phyloP scores from a whole-genome alignment of 2,797 vertebrate genomes.

The Falco rusticolus region DNA sequence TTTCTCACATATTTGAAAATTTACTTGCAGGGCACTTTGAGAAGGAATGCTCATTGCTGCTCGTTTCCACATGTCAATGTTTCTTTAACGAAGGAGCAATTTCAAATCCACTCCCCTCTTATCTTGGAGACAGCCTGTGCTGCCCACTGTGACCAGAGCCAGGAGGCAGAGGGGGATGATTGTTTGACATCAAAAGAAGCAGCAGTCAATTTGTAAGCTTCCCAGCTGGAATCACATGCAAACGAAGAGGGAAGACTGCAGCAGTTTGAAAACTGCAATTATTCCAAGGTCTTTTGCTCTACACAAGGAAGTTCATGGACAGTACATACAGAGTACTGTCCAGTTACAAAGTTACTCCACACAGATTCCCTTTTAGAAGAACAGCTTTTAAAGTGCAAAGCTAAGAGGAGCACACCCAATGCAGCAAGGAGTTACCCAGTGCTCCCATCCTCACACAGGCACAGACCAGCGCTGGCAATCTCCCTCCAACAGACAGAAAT shows the following conservation, averaged over 20 bases:
- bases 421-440: neutral
- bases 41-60: neutral
- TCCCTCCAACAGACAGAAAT: neutral
- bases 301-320: neutral
- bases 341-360: neutral
- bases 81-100: constrained; percentile 23
- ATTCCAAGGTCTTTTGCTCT: neutral
- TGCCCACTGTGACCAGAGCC: constrained; percentile 40
- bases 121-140: constrained; percentile 22
- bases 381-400: rapidly evolving
- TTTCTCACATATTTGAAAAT: neutral
- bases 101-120: constrained; percentile 38
- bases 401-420: rapidly evolving
- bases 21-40: neutral
- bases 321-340: rapidly evolving
- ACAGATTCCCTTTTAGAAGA: neutral
- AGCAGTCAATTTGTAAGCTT: constrained; percentile 62
- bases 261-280: neutral
- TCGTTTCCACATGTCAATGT: neutral
- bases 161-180: constrained; percentile 36
- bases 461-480: no score
- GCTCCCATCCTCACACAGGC: neutral
- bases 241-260: neutral
- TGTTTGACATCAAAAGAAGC: constrained; percentile 55
- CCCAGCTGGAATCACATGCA: constrained; percentile 50